phyloP scores from a whole-genome alignment of 2,888 invertebrate species.

The Cerceris rybyensis region DNA sequence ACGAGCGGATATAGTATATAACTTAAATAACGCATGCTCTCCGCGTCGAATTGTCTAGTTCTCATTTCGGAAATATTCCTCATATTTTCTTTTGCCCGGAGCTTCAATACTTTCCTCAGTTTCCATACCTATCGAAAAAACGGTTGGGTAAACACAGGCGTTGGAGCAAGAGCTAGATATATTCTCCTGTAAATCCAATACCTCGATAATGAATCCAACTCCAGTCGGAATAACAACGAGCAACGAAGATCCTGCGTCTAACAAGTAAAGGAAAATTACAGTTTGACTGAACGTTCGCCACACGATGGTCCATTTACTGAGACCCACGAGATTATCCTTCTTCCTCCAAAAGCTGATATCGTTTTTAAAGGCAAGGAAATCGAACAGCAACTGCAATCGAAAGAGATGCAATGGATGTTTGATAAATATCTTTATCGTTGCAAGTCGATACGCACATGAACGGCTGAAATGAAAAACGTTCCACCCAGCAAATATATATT shows the following conservation, averaged over 20 bases:
- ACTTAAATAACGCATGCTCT: slow-evolving; percentile 96
- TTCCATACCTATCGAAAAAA: slow-evolving; percentile 91
- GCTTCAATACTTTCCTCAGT: slow-evolving; percentile 93
- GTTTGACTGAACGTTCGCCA: slow-evolving; percentile 97
- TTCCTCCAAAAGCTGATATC: slow-evolving; percentile 97
- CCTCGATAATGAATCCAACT: slow-evolving; percentile 94
- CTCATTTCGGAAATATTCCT: slow-evolving; percentile 87
- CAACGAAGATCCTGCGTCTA: slow-evolving; percentile 96
- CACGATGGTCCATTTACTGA: slow-evolving; percentile 93
- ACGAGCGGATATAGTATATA: slow-evolving; percentile 95
- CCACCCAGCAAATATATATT: slow-evolving; percentile 95
- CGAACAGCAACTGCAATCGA: slow-evolving; percentile 91
- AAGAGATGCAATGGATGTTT: neutral
- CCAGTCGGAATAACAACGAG: slow-evolving; percentile 94
- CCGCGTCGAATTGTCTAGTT: slow-evolving; percentile 94
- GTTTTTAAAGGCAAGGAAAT: slow-evolving; percentile 98
- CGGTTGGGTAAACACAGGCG: neutral
- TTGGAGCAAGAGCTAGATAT: neutral
- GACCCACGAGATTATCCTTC: slow-evolving; percentile 92
- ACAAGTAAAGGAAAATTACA: slow-evolving; percentile 94
- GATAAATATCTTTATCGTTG: neutral
- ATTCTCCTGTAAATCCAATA: slow-evolving; percentile 74
- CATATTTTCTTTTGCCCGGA: slow-evolving; percentile 79
- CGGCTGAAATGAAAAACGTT: slow-evolving; percentile 94
- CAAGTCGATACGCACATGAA: slow-evolving; percentile 87